A percentile compares a stretch with the other conserved stretches of the same genome.
phyloP scores from a whole-genome alignment of 1,140 invertebrate genomes.

The Lutraria rhynchaena region DNA sequence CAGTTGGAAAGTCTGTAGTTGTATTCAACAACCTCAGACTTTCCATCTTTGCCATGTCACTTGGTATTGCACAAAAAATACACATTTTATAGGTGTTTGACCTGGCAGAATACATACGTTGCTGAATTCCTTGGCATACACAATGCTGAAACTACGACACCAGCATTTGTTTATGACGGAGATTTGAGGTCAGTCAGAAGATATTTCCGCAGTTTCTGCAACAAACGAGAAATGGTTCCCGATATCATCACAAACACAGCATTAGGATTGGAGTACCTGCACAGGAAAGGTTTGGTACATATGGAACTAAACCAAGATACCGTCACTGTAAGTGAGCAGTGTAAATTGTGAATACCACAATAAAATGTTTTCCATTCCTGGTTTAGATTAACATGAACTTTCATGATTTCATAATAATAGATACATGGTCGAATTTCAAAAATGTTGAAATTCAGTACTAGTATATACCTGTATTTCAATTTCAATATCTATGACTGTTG shows the following conservation, averaged over 20 bases:
- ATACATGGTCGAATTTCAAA: too few relatives aligned
- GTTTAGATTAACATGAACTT: too few relatives aligned
- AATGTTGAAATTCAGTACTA: too few relatives aligned
- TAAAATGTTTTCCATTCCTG: too few relatives aligned
- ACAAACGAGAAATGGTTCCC: conserved; percentile 52
- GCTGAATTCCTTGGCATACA: conserved; percentile 68
- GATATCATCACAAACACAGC: conserved; percentile 52
- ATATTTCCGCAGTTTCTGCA: conserved; percentile 45
- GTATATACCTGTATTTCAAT: too few relatives aligned
- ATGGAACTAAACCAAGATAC: conserved; percentile 74
- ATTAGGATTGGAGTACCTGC: conserved; percentile 67
- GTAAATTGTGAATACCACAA: too few relatives aligned
- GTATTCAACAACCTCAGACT: too few relatives aligned
- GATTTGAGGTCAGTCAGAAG: conserved; percentile 61
- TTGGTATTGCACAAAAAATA: too few relatives aligned
- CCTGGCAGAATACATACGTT: conserved; percentile 20
- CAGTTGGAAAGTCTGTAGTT: too few relatives aligned
- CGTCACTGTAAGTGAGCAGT: conserved; percentile 71
- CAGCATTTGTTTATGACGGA: conserved; percentile 66
- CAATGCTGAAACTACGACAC: conserved; percentile 50
- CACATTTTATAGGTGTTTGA: conserved; percentile 58
- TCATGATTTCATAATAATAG: too few relatives aligned
- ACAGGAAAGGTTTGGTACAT: conserved; percentile 70
- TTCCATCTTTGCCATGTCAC: too few relatives aligned
- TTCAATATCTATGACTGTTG: too few relatives aligned